Conservation (phyloP, 2,113 vertebrate genomes). For the Xenus cinereus region DNA sequence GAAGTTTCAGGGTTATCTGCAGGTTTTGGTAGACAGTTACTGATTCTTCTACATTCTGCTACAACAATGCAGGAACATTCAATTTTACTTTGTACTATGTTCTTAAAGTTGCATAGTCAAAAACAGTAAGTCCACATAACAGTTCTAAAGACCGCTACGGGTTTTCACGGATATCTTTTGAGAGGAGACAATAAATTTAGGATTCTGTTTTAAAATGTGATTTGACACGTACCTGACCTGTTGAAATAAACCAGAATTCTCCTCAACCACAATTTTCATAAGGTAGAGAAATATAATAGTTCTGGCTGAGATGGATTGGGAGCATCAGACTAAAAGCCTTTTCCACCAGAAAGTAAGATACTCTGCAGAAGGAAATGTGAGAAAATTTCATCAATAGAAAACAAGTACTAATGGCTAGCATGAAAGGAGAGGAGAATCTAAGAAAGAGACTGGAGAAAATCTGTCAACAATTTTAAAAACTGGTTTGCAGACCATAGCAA, state of each 20-base stretch:
- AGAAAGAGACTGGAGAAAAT: not conserved
- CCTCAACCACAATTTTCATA: not conserved
- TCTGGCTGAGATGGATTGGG: not conserved
- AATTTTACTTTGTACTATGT: not conserved
- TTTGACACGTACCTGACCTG: not conserved
- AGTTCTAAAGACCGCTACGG: not conserved
- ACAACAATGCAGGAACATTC: not conserved
- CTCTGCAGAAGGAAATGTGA: not conserved
- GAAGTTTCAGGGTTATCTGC: not conserved
- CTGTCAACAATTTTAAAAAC: not conserved
- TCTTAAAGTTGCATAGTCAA: not conserved
- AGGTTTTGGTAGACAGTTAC: not conserved
- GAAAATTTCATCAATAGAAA: not conserved
- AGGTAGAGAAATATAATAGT: not conserved
- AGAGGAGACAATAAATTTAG: not conserved
- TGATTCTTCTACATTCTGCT: not conserved
- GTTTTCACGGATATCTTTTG: not conserved
- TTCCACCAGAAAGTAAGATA: not conserved
- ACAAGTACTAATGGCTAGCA: not conserved
- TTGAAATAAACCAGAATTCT: not conserved
- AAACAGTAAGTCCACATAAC: not conserved
- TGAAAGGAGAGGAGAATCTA: not conserved
- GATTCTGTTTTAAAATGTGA: not conserved
- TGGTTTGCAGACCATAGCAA: not conserved
- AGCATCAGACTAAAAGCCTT: not conserved